These are phyloP conservation scores for Glossophaga mutica DNA, from an alignment of 2,797 vertebrate genomes.

Conservation along the genomic window DNA sequence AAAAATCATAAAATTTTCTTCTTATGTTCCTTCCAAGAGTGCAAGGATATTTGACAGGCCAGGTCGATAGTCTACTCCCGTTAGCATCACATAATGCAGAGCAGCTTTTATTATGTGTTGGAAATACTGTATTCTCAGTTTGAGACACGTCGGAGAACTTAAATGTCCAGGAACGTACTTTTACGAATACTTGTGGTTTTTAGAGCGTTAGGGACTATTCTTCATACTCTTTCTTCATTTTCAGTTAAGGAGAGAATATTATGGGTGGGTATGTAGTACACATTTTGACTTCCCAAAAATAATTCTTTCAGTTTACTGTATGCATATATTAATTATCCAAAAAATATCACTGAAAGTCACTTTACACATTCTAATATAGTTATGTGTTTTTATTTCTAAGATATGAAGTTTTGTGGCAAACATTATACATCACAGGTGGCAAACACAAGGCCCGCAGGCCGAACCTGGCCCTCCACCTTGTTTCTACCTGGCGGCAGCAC, in stretches of 20 bases:
- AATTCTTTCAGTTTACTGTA: neutral
- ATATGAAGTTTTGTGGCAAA: neutral
- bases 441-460: no score
- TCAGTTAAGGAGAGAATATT: neutral
- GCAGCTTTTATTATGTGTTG: neutral
- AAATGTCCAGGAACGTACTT: neutral
- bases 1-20: neutral
- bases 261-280: neutral
- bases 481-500: no score
- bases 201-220: neutral
- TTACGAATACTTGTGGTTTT: neutral
- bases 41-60: neutral
- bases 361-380: neutral
- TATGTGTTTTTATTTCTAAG: neutral
- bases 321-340: neutral
- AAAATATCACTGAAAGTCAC: neutral
- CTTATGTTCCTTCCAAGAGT: neutral
- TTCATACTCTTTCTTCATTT: neutral
- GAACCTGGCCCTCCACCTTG: no score
- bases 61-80: neutral
- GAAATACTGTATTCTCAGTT: neutral
- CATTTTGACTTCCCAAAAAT: neutral
- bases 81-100: neutral
- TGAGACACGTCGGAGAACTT: neutral
- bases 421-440: neutral